Evolutionary conservation across 2,888 invertebrate genomes (phyloP).

Genomic region (Noctua fimbriata): DNA sequence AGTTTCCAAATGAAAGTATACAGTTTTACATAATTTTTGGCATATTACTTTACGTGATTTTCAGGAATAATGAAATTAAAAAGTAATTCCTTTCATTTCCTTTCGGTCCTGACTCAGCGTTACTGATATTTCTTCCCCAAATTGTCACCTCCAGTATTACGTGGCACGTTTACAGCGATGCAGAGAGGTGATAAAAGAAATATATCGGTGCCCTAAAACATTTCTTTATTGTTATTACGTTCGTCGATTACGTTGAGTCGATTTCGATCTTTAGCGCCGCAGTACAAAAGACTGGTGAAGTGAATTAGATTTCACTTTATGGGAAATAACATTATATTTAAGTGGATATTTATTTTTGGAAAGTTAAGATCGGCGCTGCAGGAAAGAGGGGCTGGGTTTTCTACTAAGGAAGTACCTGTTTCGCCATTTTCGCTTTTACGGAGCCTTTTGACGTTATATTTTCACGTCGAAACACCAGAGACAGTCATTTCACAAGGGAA

Average conservation of each 20-base stretch:
- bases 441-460: constrained; percentile 28
- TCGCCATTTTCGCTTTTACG: constrained; percentile 5
- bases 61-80: background rate
- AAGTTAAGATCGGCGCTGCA: constrained; percentile 6
- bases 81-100: constrained; percentile 16
- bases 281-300: constrained; percentile 37
- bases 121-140: constrained; percentile 22
- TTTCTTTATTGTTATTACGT: constrained; percentile 57
- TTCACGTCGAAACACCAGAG: constrained; percentile 14
- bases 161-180: constrained; percentile 44
- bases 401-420: constrained; percentile 2
- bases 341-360: constrained; percentile 33
- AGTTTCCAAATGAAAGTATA: background rate
- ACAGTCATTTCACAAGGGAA: constrained; percentile 14
- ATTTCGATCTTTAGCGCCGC: constrained; percentile 43
- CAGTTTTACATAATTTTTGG: background rate
- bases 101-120: constrained; percentile 31
- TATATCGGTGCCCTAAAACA: constrained; percentile 54
- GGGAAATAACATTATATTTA: constrained; percentile 27
- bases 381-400: constrained; percentile 7
- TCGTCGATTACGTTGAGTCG: constrained; percentile 41
- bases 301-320: constrained; percentile 42
- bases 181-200: constrained; percentile 55
- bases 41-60: background rate
- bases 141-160: constrained; percentile 47